Base-by-base conservation (phyloP, 1,140 invertebrate species). In the Melipona quadrifasciata region DNA sequence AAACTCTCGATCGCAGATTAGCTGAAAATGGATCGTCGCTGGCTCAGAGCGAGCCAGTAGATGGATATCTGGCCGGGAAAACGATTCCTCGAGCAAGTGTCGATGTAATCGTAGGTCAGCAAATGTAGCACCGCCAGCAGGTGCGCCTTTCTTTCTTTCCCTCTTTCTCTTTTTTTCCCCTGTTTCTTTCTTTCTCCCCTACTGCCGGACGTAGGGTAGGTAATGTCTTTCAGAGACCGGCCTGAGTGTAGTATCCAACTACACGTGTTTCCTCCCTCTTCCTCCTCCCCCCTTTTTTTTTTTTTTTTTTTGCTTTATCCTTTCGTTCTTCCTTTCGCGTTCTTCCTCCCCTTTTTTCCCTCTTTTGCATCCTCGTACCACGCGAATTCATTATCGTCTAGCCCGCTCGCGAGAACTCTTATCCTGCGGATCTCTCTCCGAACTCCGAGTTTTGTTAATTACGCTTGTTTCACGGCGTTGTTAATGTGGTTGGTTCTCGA, bases 101-200 rank as follows among this genome's bases (percentile, higher is more conserved):
- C 80, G 89, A 90, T 89, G 89, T 84, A 87, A 90, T 90, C 87
- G 89, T 87, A 89, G 89, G 86, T 87, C 85, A 87, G 75, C 86
- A 79, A 90, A 85, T 80, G 81, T 73, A 83, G 57, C 61, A 71
- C 31, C 73, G 70, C 57, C 67, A 86, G 89, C 89, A 90, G 89
- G 89, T 90, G 89, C 80, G 53, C 39, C 79, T 77, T 84, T 83
- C 83, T 72, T 86, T 80, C 81, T 84, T 86, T 79, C 67, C 39
- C 39, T 39, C 34, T 68, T 39, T 68, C 21, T 1, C n/a, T 64
- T 39, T 34, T 68, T 17, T 67, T 68, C 2, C 2, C 8, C 1
- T 68, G 67, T 73, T 81, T 84, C 82, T 74, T 86, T 84, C 79
- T 82, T 84, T 81, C 65, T 31, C 70, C 74, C 61, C 51, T 67